Base-by-base conservation (phyloP, 2,113 vertebrate genomes). In the Rhombomys opimus region DNA sequence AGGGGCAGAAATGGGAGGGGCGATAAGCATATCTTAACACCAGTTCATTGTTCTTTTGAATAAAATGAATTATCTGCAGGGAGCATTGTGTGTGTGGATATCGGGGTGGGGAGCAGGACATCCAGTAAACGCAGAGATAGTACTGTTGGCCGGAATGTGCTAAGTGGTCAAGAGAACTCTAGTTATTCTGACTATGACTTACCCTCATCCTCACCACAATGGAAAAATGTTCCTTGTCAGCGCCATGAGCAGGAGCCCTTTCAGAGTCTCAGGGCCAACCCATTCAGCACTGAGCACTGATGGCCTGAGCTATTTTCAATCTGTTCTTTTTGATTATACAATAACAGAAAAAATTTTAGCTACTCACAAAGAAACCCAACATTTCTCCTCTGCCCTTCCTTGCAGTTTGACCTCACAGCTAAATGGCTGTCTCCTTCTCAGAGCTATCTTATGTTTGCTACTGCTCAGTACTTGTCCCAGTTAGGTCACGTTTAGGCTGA, bases 31-130 rank as follows among this genome's bases (percentile, higher is more conserved):
- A 80, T 89, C 50, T 78, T 41, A 57, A 7, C 57, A 73, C 57
- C 89, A 81, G 73, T 17, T 77, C 78, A 75, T 87, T 87, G 77
- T 67, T 50, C 84, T 86, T 86, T 46, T 78, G 89, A 38, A 30
- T 73, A 67, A 72, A 72, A 68, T 84, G 63, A 92, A 86, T 89
- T 78, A 35, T 92, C 68, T 75, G 63, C 54, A 73, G 23, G 78
- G 70, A 65, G 52, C 70, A 3, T 41, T 46, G n/a, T 52, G 11
- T 22, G 50, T 23, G 35, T 68, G 87, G 2, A 11, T 67, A 65
- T 78, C 35, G n/a, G 59, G 50, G 81, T 30, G 5, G 27, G 1
- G 41, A 52, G 86, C n/a, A 76, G 35, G 57, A 23, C 35, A 25
- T 20, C 61, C 41, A 59, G 80, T 23, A 90, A 93, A 57, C 18